Conservation (phyloP, 1,140 invertebrate genomes). For the Zaprionus gabonicus region DNA sequence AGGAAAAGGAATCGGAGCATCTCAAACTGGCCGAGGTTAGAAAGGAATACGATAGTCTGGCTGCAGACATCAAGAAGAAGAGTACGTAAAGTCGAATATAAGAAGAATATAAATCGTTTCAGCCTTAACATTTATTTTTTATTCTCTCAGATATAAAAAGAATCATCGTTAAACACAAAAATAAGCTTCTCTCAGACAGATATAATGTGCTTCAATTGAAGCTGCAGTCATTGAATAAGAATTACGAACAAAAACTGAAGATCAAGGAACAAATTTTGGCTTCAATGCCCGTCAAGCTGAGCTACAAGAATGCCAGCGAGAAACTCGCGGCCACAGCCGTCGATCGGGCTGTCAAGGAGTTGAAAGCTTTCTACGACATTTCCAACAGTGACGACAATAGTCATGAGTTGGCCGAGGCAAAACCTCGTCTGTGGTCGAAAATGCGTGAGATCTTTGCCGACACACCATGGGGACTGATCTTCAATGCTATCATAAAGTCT, state of each 20-base stretch:
- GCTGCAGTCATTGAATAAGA: slow-evolving; percentile 51
- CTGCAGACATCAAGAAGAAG: slow-evolving; percentile 65
- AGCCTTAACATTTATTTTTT: not conserved
- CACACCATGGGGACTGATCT: slow-evolving; percentile 67
- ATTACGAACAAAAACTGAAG: slow-evolving; percentile 49
- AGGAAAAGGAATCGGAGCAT: slow-evolving; percentile 47
- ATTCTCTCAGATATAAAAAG: slow-evolving; percentile 67
- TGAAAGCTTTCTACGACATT: slow-evolving; percentile 67
- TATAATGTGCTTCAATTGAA: slow-evolving; percentile 65
- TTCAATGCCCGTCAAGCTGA: slow-evolving; percentile 69
- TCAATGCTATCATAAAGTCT: slow-evolving; percentile 69
- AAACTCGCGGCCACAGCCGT: slow-evolving; percentile 55
- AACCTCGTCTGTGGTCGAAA: slow-evolving; percentile 62
- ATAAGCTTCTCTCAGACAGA: slow-evolving; percentile 48
- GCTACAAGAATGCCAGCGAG: slow-evolving; percentile 65
- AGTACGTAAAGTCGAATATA: slow-evolving; percentile 41
- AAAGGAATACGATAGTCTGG: slow-evolving; percentile 57
- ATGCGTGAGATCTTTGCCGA: slow-evolving; percentile 69
- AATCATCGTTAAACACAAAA: slow-evolving; percentile 58
- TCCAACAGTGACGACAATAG: slow-evolving; percentile 38
- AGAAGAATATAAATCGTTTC: not conserved
- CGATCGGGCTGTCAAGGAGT: slow-evolving; percentile 67
- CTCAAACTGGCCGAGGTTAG: slow-evolving; percentile 44
- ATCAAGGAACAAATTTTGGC: slow-evolving; percentile 60
- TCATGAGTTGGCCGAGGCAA: slow-evolving; percentile 50